Percentiles rank a stretch among this genome's conserved stretches.
Conservation (phyloP, 92 coral and sea anemone species). For the Galaxea fascicularis region DNA sequence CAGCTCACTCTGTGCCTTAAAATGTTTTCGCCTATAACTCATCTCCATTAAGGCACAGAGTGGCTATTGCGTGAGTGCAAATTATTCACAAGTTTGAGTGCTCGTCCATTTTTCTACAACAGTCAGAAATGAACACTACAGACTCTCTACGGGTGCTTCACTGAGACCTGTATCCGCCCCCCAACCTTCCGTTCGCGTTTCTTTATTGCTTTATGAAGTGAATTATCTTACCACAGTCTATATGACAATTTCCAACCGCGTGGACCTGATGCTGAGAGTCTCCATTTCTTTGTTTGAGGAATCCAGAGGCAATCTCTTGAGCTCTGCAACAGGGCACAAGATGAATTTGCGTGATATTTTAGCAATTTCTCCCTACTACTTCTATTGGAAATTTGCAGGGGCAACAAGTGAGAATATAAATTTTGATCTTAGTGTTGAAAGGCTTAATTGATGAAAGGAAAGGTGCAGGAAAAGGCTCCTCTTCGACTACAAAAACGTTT, state of each 20-base stretch:
- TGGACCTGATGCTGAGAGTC: conserved; percentile 89
- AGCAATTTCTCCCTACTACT: too few relatives aligned
- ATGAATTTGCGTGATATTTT: neutral
- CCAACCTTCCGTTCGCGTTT: neutral
- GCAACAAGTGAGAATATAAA: too few relatives aligned
- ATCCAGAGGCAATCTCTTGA: conserved; percentile 83
- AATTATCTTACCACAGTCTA: conserved; percentile 83
- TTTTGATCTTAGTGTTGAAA: too few relatives aligned
- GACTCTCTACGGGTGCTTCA: neutral
- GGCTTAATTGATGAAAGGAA: too few relatives aligned
- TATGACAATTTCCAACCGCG: conserved; percentile 98
- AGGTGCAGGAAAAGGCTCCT: too few relatives aligned
- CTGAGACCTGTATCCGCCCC: neutral
- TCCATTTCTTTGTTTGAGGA: conserved; percentile 90
- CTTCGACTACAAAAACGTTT: too few relatives aligned
- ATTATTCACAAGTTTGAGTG: too few relatives aligned
- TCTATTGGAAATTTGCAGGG: too few relatives aligned
- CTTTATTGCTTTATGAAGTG: neutral
- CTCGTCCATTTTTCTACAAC: neutral
- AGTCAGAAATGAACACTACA: too few relatives aligned
- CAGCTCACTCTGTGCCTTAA: neutral
- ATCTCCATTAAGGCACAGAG: too few relatives aligned
- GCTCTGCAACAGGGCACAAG: conserved; percentile 57
- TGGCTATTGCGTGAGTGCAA: too few relatives aligned
- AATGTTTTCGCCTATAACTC: too few relatives aligned